These are phyloP conservation scores for Lutraria rhynchaena DNA, from an alignment of 1,140 invertebrate genomes.

Conservation along the genomic window DNA sequence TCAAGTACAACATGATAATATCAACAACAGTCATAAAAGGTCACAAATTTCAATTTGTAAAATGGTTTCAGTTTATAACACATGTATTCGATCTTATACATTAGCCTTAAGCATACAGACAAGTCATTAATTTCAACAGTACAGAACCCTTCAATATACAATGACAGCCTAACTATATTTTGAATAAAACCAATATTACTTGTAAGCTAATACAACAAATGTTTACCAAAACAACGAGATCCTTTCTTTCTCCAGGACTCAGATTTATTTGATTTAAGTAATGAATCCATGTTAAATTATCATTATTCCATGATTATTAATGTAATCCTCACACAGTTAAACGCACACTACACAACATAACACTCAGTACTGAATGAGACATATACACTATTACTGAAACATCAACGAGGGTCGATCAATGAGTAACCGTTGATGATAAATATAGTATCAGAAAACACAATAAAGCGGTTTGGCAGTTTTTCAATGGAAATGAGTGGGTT, in stretches of 20 bases:
- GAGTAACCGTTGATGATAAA: slow-evolving; percentile 16
- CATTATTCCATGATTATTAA: not conserved
- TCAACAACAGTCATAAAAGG: too few relatives aligned
- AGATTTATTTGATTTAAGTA: slow-evolving; percentile 41
- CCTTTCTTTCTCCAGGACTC: slow-evolving; percentile 33
- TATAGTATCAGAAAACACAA: not conserved
- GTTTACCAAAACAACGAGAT: slow-evolving; percentile 45
- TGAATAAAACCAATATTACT: not conserved
- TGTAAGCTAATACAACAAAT: not conserved
- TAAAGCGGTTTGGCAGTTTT: not conserved
- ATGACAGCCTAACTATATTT: too few relatives aligned
- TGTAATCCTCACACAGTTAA: too few relatives aligned
- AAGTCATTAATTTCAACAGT: too few relatives aligned
- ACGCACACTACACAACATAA: not conserved
- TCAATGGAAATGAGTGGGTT: slow-evolving; percentile 1
- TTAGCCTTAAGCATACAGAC: too few relatives aligned
- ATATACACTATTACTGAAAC: slow-evolving; percentile 17
- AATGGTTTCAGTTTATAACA: too few relatives aligned
- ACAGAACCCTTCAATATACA: too few relatives aligned
- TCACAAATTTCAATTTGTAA: too few relatives aligned
- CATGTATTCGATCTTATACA: too few relatives aligned
- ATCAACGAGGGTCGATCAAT: slow-evolving; percentile 46
- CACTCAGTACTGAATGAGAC: slow-evolving; percentile 39
- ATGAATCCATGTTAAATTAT: slow-evolving; percentile 44
- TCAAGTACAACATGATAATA: too few relatives aligned